These are phyloP conservation scores for Toxotes lorentzi DNA, from an alignment of 2,797 vertebrate species.

Conservation along the genomic window DNA sequence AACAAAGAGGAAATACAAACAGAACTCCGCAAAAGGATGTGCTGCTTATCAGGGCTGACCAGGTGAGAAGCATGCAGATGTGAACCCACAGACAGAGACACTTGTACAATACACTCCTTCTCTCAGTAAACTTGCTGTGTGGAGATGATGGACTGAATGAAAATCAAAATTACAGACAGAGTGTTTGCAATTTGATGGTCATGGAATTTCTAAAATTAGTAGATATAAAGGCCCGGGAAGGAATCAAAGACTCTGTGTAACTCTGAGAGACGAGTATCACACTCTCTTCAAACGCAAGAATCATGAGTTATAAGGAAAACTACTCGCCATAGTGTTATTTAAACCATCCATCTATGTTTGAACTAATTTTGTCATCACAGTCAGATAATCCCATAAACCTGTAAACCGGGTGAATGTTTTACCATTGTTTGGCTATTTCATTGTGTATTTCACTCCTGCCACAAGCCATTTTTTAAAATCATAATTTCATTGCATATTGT, in stretches of 20 bases:
- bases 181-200: not conserved
- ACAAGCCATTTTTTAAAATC: not conserved
- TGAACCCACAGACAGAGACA: conserved; percentile 14
- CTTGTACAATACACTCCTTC: not conserved
- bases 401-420: not conserved
- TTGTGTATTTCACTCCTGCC: not conserved
- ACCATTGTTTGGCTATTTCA: not conserved
- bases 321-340: not conserved
- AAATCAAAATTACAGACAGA: not conserved
- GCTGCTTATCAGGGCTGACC: conserved; percentile 22
- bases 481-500: not conserved
- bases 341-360: not conserved
- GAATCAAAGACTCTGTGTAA: not conserved
- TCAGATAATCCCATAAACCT: no score
- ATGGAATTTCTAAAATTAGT: not conserved
- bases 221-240: not conserved
- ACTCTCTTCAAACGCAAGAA: not conserved
- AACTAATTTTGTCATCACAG: not conserved
- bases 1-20: conserved; percentile 84
- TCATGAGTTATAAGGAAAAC: not conserved
- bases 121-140: not conserved
- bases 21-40: conserved; percentile 57
- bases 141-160: not conserved
- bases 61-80: conserved; percentile 27
- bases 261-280: not conserved